These are phyloP conservation scores for Microctenopoma steveboyesi DNA, from an alignment of 2,797 vertebrate genomes.

Conservation along the genomic window DNA sequence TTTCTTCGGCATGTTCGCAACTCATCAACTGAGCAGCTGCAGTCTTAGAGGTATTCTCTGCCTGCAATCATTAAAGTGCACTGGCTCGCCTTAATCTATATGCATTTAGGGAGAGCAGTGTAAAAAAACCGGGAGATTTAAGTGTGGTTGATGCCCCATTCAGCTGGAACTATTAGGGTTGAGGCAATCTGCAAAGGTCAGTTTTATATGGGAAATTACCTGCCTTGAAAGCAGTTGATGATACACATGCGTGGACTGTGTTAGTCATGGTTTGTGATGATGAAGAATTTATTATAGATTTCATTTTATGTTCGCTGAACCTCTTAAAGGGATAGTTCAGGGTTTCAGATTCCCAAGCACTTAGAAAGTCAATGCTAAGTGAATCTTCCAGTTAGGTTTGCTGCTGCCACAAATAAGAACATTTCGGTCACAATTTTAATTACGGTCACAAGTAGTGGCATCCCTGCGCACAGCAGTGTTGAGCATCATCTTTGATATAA, in stretches of 20 bases:
- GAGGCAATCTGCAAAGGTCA: constrained; percentile 22
- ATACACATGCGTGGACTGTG: not conserved
- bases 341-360: not conserved
- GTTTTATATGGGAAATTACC: constrained; percentile 12
- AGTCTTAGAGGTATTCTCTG: constrained; percentile 10
- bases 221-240: constrained; percentile 10
- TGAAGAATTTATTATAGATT: not conserved
- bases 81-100: constrained; percentile 3
- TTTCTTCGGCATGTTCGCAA: constrained; percentile 7
- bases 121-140: not conserved
- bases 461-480: not conserved
- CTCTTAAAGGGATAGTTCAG: not conserved
- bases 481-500: constrained; percentile 20
- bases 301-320: constrained; percentile 6
- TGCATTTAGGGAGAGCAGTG: constrained; percentile 10
- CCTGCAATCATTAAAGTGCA: constrained; percentile 7
- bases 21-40: constrained; percentile 6
- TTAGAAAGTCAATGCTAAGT: too few species aligned
- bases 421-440: constrained; percentile 9
- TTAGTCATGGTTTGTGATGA: constrained; percentile 5
- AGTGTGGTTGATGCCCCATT: constrained; percentile 16
- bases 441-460: not conserved
- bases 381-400: too few species aligned
- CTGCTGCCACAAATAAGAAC: not conserved
- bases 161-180: constrained; percentile 10